Evolutionary conservation across 2,797 vertebrate genomes (phyloP).

Genomic region (Syndactyla subalaris): DNA sequence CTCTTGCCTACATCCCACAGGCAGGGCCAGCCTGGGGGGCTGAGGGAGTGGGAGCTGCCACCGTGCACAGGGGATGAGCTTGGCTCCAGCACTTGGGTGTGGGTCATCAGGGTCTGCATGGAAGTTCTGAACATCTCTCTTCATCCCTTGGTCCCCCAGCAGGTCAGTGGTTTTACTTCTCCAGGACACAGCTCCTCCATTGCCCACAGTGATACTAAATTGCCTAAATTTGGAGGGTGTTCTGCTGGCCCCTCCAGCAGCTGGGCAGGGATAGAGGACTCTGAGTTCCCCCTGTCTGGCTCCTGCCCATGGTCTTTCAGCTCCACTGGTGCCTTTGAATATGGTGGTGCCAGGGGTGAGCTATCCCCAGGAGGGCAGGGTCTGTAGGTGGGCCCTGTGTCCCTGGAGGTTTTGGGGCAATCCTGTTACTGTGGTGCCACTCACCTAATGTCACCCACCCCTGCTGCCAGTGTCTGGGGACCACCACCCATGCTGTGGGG

Average conservation of each 20-base stretch:
- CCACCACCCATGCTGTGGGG: neutral
- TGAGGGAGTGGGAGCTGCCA: neutral
- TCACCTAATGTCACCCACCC: fast-evolving
- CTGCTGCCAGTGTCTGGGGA: neutral
- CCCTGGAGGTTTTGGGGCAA: neutral
- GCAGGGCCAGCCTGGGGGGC: neutral
- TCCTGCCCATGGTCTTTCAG: neutral
- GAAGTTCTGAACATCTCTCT: neutral
- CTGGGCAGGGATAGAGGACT: fast-evolving
- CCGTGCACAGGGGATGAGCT: neutral
- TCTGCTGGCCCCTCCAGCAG: neutral
- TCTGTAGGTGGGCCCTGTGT: neutral
- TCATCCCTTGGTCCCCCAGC: neutral
- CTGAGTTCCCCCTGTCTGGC: neutral
- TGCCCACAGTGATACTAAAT: too few species aligned
- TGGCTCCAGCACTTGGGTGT: fast-evolving
- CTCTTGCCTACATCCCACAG: neutral
- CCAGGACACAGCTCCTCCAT: neutral
- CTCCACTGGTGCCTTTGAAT: neutral
- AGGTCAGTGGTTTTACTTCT: neutral
- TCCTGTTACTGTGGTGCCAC: neutral
- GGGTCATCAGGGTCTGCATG: neutral
- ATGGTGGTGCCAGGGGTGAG: neutral
- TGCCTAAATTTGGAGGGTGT: neutral
- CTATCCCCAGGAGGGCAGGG: neutral